Conservation (phyloP, 2,113 vertebrate genomes). For the Centropus unirufus region DNA sequence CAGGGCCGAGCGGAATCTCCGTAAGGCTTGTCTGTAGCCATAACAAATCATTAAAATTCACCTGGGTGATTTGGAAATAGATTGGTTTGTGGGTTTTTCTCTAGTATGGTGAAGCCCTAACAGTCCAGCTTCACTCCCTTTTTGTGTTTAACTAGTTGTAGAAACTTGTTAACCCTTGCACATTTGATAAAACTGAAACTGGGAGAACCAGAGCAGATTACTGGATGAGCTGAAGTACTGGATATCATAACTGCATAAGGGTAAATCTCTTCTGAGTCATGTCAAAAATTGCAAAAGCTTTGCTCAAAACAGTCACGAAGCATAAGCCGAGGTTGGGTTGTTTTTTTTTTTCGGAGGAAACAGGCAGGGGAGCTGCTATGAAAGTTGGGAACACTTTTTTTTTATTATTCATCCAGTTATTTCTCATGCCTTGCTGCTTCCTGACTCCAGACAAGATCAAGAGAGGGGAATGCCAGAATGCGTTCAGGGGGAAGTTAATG, state of each 20-base stretch:
- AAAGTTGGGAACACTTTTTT: neutral
- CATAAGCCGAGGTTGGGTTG: neutral
- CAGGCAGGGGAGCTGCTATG: neutral
- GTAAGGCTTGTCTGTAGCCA: neutral
- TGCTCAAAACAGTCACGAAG: neutral
- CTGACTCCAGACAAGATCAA: neutral
- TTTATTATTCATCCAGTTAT: neutral
- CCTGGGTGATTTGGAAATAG: neutral
- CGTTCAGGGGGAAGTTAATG: neutral
- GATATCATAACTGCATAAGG: accelerated
- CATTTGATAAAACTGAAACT: neutral
- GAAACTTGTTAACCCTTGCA: neutral
- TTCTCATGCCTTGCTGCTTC: neutral
- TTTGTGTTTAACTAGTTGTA: neutral
- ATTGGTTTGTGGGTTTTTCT: neutral
- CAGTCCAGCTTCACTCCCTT: neutral
- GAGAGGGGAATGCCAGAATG: neutral
- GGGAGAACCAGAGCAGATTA: neutral
- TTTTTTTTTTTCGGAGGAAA: neutral
- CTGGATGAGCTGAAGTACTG: neutral
- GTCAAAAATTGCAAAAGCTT: neutral
- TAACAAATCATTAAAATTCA: neutral
- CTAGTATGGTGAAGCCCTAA: neutral
- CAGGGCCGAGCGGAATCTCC: neutral
- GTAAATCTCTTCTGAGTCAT: neutral